Evolutionary conservation across 1,140 invertebrate genomes (phyloP), one percentile per base, ranked within the genome.

Genomic region (Archivesica marissinica): DNA sequence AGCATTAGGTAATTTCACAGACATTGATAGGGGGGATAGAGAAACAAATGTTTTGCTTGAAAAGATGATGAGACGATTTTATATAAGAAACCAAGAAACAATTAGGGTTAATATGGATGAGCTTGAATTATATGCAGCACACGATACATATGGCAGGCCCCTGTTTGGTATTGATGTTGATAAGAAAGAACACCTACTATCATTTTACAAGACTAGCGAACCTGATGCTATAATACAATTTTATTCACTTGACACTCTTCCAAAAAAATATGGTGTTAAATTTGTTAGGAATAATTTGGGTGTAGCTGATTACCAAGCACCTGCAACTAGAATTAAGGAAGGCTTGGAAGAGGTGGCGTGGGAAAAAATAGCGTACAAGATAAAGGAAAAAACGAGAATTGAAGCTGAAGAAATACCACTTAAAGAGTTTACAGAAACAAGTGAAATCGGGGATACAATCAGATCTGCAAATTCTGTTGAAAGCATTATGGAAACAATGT

Each of bases 191-290:
- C 20, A 47, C 44, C 9, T 47, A 9, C 44, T 47, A 9, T 47
- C 44, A 47, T 47, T 11, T 20, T 47, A 59, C 56, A 17, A n/a
- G 11, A 11, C 17, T 11, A 59, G 11, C 25, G 25, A n/a, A 59
- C 17, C 25, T 13, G n/a, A n/a, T n/a, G n/a, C n/a, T n/a, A n/a
- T n/a, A n/a, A n/a, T n/a, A n/a, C 56, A 59, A 59, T 59, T 17
- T 59, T 59, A 59, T 23, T 59, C 56, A 59, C 25, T 59, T 59
- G 56, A 17, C 23, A 59, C 56, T 59, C 56, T 59, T 59, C 56
- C 13, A 25, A 59, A 28, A 25, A 59, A 59, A 59, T 59, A 59
- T 23, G 56, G 56, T n/a, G 56, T 59, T 59, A 25, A 59, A 17
- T 59, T 59, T 59, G 20, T 47, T 47, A 47, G 44, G 20, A 20